A percentile compares a stretch with the other conserved stretches of the same genome.
These are phyloP conservation scores for Danio jaintianensis DNA, from an alignment of 2,797 vertebrate species.

Conservation along the genomic window DNA sequence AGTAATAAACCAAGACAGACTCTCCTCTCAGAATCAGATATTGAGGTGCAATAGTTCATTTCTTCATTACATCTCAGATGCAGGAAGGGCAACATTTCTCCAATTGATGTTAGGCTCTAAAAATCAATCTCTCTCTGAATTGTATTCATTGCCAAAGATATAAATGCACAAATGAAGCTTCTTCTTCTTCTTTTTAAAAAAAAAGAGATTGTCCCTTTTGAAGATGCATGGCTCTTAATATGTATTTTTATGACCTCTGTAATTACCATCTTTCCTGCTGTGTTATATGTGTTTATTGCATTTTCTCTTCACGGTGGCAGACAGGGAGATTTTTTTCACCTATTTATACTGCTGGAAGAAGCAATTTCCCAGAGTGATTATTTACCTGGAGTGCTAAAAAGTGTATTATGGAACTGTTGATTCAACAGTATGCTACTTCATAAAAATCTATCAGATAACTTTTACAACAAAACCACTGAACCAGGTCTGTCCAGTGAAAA, in stretches of 20 bases:
- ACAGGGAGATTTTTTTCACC: neutral
- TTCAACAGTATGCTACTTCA: conserved; percentile 18
- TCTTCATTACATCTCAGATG: conserved; percentile 58
- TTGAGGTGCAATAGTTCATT: conserved; percentile 28
- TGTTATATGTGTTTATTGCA: conserved; percentile 75
- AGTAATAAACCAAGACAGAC: conserved; percentile 30
- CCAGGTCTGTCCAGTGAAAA: neutral
- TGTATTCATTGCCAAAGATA: conserved; percentile 67
- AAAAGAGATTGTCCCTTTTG: conserved; percentile 69
- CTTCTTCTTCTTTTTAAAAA: neutral
- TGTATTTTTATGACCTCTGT: conserved; percentile 76
- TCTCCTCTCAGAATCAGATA: conserved; percentile 35
- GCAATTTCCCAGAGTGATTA: conserved; percentile 49
- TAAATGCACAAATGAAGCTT: conserved; percentile 70
- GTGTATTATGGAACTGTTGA: conserved; percentile 1
- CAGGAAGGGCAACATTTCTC: conserved; percentile 60
- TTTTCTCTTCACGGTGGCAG: conserved; percentile 66
- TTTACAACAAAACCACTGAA: neutral
- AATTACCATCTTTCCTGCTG: conserved; percentile 73
- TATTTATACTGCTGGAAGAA: conserved; percentile 30
- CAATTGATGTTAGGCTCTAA: conserved; percentile 64
- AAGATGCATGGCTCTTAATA: conserved; percentile 78
- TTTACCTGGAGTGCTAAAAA: conserved; percentile 31
- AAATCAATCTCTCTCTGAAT: conserved; percentile 56
- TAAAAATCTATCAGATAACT: conserved; percentile 9